These are phyloP conservation scores for Temnothorax curvispinosus DNA, from an alignment of 1,140 invertebrate genomes.

Conservation along the genomic window DNA sequence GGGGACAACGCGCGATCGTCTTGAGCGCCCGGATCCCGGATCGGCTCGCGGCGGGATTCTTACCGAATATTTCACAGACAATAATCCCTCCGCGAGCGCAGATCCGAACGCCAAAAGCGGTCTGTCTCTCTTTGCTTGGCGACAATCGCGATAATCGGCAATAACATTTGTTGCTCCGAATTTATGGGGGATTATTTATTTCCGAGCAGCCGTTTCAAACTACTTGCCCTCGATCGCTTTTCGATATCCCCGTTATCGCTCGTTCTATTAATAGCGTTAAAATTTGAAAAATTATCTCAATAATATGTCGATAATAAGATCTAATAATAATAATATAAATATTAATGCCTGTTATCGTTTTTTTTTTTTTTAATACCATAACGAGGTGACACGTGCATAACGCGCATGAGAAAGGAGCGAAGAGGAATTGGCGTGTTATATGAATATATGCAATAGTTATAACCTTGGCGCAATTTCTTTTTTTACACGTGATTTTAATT, in stretches of 20 bases:
- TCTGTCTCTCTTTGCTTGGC: background rate
- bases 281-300: background rate
- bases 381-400: background rate
- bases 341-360: slow-evolving; percentile 5
- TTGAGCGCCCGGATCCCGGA: background rate
- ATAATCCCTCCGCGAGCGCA: background rate
- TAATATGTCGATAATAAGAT: background rate
- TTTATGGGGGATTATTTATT: background rate
- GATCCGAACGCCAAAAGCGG: background rate
- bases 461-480: background rate
- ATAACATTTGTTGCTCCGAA: background rate
- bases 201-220: background rate
- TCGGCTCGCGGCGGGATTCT: background rate
- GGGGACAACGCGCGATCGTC: slow-evolving; percentile 45
- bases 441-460: background rate
- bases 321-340: background rate
- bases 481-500: background rate
- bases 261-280: background rate
- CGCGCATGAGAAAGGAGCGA: background rate
- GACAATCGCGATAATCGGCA: background rate
- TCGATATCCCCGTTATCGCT: background rate
- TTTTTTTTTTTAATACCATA: background rate
- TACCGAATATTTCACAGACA: background rate
- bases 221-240: background rate
- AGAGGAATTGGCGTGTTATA: background rate